Conservation (phyloP, 2,888 invertebrate species). For the Idaea biselata region DNA sequence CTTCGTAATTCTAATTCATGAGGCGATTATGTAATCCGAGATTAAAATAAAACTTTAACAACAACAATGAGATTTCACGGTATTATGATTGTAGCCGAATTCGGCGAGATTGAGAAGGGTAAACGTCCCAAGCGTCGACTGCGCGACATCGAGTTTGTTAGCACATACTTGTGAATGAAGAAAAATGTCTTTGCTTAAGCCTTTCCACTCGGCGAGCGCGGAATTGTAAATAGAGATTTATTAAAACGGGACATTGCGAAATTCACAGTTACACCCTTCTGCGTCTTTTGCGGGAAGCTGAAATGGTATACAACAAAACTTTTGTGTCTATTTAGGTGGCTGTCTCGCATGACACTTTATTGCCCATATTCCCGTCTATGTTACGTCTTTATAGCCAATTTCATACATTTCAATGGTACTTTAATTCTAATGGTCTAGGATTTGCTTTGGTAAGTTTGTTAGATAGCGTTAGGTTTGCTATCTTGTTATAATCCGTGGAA, state of each 20-base stretch:
- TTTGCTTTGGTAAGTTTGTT: background rate
- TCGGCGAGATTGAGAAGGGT: conserved; percentile 59
- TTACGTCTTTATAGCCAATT: conserved; percentile 1
- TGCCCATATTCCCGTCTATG: conserved; percentile 11
- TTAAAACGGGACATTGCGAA: conserved; percentile 71
- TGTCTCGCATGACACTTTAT: conserved; percentile 28
- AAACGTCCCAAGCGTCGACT: conserved; percentile 50
- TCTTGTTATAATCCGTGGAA: background rate
- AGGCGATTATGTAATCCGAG: conserved; percentile 37
- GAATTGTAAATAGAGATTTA: conserved; percentile 79
- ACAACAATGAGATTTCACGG: conserved; percentile 31
- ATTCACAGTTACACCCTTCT: conserved; percentile 59
- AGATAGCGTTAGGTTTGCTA: background rate
- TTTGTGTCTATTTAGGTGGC: conserved; percentile 36
- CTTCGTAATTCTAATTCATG: conserved; percentile 22
- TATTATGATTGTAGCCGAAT: conserved; percentile 58
- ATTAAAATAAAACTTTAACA: conserved; percentile 43
- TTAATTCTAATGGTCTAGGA: background rate
- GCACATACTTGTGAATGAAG: conserved; percentile 75
- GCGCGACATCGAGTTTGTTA: conserved; percentile 64
- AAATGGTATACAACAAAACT: conserved; percentile 45
- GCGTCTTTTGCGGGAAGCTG: conserved; percentile 45
- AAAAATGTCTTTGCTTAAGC: conserved; percentile 78
- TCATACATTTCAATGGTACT: conserved; percentile 1
- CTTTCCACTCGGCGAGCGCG: conserved; percentile 68